Base-by-base conservation (phyloP, 2,888 invertebrate species). In the Rhaphigaster nebulosa region DNA sequence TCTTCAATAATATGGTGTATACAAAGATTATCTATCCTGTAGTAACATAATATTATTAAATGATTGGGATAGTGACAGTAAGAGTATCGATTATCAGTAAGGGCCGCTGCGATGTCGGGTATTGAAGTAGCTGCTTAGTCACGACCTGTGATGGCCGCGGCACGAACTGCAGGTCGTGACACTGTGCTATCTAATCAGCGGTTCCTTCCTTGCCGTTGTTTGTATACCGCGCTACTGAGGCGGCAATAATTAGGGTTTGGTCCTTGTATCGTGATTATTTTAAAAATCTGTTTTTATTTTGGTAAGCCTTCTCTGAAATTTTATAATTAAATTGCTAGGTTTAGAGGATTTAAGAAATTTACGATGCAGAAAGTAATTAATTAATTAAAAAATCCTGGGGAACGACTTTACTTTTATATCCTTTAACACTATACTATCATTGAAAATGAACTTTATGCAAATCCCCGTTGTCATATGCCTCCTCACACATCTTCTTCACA, bases 131-230 rank as follows among this genome's bases (percentile, higher is more conserved):
- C 84, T 45, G 12, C 84, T 45, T 4, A 15, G 84, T 84, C 84
- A 84, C 84, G 84, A 84, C 15, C 5, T 4, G n/a, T 84, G 26
- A 84, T 84, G 45, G 84, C 15, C 13, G n/a, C 12, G 45, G 45
- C 84, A 84, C 84, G 84, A 84, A 15, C n/a, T 84, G n/a, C n/a
- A 15, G 38, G 45, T 84, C 84, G 84, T 84, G 84, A 84, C 45
- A 45, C 15, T 0, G 45, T 15, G 45, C n/a, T n/a, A n/a, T 84
- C 45, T n/a, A 84, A 84, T 84, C 84, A 84, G 80, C 23, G 34
- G 1, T 18, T 3, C 65, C 65, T 18, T 65, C 65, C 65, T 5
- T 8, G 5, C 18, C 5, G 5, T 6, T 65, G 29, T 65, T 65
- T 65, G 65, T 65, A 65, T 65, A 65, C 65, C 15, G 29, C 29